Evolutionary conservation across 2,888 invertebrate genomes (phyloP).

Genomic region (Diadegma fenestrale): DNA sequence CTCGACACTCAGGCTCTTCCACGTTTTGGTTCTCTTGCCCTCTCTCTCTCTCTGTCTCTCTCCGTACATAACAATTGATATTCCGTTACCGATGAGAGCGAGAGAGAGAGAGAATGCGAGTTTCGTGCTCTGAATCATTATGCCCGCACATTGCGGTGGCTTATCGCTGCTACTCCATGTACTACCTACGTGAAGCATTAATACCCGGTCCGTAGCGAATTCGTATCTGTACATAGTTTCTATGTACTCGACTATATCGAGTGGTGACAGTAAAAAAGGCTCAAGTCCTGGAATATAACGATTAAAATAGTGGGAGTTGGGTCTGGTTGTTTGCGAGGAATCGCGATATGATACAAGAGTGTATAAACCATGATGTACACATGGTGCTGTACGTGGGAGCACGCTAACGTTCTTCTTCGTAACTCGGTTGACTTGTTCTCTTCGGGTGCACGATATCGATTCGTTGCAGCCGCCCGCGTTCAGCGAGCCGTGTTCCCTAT

Average conservation of each 20-base stretch:
- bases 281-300: background rate
- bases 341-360: constrained; percentile 4
- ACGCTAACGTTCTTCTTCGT: constrained; percentile 49
- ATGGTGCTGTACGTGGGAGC: constrained; percentile 48
- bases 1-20: constrained; percentile 36
- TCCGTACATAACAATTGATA: constrained; percentile 58
- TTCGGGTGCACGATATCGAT: constrained; percentile 57
- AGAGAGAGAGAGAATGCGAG: constrained; percentile 34
- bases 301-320: background rate
- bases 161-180: constrained; percentile 52
- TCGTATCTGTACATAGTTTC: constrained; percentile 14
- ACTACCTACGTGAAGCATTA: constrained; percentile 22
- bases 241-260: background rate
- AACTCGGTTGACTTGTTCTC: constrained; percentile 20
- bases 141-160: constrained; percentile 49
- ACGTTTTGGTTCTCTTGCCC: background rate
- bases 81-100: constrained; percentile 48
- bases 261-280: background rate
- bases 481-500: constrained; percentile 46
- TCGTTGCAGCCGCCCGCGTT: constrained; percentile 50
- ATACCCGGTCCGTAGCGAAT: constrained; percentile 6
- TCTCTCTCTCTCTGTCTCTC: constrained; percentile 9
- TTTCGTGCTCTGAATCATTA: constrained; percentile 66
- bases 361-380: constrained; percentile 32
- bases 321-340: background rate